These are phyloP conservation scores for Drosophila bipectinata DNA, from an alignment of 1,140 invertebrate genomes.

Conservation along the genomic window DNA sequence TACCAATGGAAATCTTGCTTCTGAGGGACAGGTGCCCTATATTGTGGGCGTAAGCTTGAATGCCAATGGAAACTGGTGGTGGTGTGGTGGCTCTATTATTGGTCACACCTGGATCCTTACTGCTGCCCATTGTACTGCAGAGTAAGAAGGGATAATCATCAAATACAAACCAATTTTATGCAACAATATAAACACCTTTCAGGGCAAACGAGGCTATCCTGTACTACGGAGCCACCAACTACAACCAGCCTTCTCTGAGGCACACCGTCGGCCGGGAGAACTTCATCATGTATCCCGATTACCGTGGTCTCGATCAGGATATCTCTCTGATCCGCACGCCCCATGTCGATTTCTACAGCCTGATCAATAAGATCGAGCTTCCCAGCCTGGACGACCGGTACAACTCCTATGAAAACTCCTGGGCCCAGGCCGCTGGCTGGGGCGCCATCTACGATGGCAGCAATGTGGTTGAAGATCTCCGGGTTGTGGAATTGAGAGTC, in stretches of 20 bases:
- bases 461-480: slow-evolving; percentile 40
- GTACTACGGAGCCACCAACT: slow-evolving; percentile 65
- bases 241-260: slow-evolving; percentile 45
- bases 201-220: slow-evolving; percentile 48
- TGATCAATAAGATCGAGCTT: slow-evolving; percentile 60
- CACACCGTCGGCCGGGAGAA: slow-evolving; percentile 40
- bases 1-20: slow-evolving; percentile 69
- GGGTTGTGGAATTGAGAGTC: slow-evolving; percentile 29
- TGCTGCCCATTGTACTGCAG: slow-evolving; percentile 86
- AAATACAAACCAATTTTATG: background rate
- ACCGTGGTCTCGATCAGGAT: slow-evolving; percentile 25
- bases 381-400: slow-evolving; percentile 51
- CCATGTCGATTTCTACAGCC: slow-evolving; percentile 47
- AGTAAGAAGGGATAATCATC: background rate
- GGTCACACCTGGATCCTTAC: slow-evolving; percentile 85
- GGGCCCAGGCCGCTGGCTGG: slow-evolving; percentile 58
- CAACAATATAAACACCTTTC: background rate
- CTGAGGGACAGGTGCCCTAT: slow-evolving; percentile 85
- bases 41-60: slow-evolving; percentile 84
- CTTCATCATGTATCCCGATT: slow-evolving; percentile 41
- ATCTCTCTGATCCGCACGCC: slow-evolving; percentile 51
- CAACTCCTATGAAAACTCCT: slow-evolving; percentile 36
- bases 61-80: slow-evolving; percentile 60
- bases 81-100: slow-evolving; percentile 87
- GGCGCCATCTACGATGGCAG: slow-evolving; percentile 55